Percentiles rank a stretch among this genome's conserved stretches.
Conservation (phyloP, 2,113 vertebrate genomes). For the Seriola rivoliana region DNA sequence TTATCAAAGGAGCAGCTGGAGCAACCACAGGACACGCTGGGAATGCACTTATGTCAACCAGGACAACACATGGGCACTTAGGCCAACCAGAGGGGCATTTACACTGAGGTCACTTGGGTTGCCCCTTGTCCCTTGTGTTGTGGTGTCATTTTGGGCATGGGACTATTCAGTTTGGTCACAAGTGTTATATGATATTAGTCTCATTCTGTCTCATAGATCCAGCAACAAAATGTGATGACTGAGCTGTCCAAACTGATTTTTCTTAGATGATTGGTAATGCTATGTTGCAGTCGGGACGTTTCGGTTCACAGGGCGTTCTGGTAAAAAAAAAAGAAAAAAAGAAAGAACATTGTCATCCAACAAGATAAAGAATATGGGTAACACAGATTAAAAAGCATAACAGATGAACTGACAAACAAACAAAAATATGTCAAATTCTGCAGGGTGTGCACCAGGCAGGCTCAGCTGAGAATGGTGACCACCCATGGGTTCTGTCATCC, state of each 20-base stretch:
- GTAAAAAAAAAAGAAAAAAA: too few species aligned
- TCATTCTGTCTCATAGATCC: background rate
- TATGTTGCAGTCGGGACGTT: too few species aligned
- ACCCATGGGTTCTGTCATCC: conserved; percentile 49
- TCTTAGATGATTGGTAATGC: too few species aligned
- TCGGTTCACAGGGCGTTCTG: too few species aligned
- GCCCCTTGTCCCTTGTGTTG: too few species aligned
- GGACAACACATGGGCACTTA: too few species aligned
- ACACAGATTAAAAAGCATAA: background rate
- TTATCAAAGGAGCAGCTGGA: background rate
- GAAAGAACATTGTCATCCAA: too few species aligned
- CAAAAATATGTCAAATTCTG: background rate
- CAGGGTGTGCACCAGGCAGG: background rate
- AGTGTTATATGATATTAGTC: background rate
- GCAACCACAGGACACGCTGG: too few species aligned
- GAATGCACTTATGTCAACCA: too few species aligned
- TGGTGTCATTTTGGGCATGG: too few species aligned
- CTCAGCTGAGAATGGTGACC: conserved; percentile 37
- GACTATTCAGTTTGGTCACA: too few species aligned
- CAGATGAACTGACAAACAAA: conserved; percentile 2
- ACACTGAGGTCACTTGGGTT: background rate
- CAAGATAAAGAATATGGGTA: background rate
- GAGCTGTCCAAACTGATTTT: background rate
- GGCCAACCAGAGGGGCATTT: background rate
- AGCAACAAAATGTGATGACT: background rate